Base-by-base conservation (phyloP, 2,113 vertebrate genomes). In the Amphiprion ocellaris region DNA sequence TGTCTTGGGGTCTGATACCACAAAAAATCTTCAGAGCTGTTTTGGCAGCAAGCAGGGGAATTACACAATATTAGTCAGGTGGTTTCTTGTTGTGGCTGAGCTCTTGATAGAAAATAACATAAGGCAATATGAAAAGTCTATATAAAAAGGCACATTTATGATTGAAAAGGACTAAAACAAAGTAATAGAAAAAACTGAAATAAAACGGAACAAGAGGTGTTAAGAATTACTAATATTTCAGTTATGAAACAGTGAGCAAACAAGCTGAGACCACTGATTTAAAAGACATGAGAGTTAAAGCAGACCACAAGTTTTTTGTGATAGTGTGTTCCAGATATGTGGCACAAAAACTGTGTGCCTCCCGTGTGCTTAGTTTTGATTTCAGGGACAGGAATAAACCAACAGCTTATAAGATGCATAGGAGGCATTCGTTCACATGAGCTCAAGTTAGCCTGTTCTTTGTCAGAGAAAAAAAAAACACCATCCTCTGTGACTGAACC, bases 291-390 rank as follows among this genome's bases (percentile, higher is more conserved):
- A 37, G 33, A 50, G 19, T 0, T 17, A 71, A 11, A 60, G 55
- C 15, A 17, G 47, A 49, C 5, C 47, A 19, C 47, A 49, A 6
- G 49, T 9, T 19, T 50, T 26, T 19, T 1, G 4, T 50, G 4
- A 49, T 33, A 61, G 26, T 23, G 37, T 23, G 68, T 71, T 61
- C 46, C 55, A 52, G 69, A 50, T 39, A 49, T 39, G 23, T 50
- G 46, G 28, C 59, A 26, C 26, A 23, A 60, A 61, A 24, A 50
- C 15, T 17, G n/a, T 30, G 39, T 23, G 26, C 46, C 24, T 12
- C 16, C 47, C 5, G 5, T 16, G 17, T 60, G 4, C 37, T 1
- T 50, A 33, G 19, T 50, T 59, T 60, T 0, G 16, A 72, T 6
- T 10, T 2, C n/a, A 60, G 46, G 15, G 10, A 14, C 7, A 23